phyloP scores from a whole-genome alignment of 2,797 vertebrate genomes.

The Helostoma temminkii region DNA sequence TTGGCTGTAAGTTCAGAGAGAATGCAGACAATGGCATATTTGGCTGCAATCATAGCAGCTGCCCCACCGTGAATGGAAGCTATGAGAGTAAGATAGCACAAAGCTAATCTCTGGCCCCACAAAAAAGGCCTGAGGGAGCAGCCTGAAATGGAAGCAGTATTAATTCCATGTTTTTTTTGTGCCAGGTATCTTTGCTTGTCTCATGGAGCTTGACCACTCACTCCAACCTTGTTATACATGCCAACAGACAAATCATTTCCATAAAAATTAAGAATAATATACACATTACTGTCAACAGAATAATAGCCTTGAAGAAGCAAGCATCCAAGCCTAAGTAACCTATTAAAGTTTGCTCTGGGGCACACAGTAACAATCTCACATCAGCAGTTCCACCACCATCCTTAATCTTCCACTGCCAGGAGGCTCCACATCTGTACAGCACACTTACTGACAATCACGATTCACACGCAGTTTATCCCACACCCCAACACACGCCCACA shows the following conservation, averaged over 20 bases:
- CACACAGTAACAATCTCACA: constrained; percentile 48
- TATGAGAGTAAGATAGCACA: constrained; percentile 68
- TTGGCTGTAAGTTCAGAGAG: constrained; percentile 71
- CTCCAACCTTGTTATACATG: constrained; percentile 11
- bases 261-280: constrained; percentile 42
- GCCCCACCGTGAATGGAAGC: constrained; percentile 59
- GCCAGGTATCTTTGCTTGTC: constrained; percentile 33
- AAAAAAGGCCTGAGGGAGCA: constrained; percentile 63
- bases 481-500: constrained; percentile 20
- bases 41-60: constrained; percentile 63
- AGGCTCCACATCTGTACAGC: constrained; percentile 73
- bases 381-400: constrained; percentile 51
- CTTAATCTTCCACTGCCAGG: constrained; percentile 47
- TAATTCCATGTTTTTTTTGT: constrained; percentile 41
- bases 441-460: constrained; percentile 62
- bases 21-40: constrained; percentile 79
- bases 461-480: constrained; percentile 33
- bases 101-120: constrained; percentile 71
- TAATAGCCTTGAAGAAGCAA: constrained; percentile 43
- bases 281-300: constrained; percentile 47
- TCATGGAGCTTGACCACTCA: constrained; percentile 36
- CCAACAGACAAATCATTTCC: constrained; percentile 14
- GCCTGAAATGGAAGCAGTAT: constrained; percentile 54
- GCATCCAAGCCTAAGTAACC: constrained; percentile 58
- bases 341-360: constrained; percentile 67